Evolutionary conservation across 2,888 invertebrate species (phyloP).

Genomic region (Callinectes sapidus): DNA sequence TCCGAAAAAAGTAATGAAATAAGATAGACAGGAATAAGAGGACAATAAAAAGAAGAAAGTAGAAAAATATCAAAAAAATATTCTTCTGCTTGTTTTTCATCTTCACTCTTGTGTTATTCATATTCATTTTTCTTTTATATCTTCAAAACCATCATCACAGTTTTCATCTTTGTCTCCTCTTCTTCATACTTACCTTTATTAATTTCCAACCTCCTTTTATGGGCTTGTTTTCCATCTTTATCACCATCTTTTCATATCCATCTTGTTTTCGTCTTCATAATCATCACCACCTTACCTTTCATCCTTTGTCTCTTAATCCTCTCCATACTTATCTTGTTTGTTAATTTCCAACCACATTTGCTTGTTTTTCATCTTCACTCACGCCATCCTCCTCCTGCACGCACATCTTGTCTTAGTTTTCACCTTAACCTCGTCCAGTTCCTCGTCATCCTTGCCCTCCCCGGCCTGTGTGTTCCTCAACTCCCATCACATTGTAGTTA

Average conservation of each 20-base stretch:
- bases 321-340: background rate
- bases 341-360: too few relatives aligned
- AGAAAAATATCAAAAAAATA: background rate
- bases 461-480: background rate
- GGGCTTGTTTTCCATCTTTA: background rate
- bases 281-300: background rate
- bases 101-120: too few relatives aligned
- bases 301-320: too few relatives aligned
- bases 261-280: background rate
- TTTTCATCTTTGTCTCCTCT: too few relatives aligned
- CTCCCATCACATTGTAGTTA: background rate
- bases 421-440: background rate
- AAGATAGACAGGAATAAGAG: too few relatives aligned
- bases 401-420: too few relatives aligned
- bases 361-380: background rate
- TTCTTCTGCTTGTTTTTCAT: too few relatives aligned
- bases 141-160: too few relatives aligned
- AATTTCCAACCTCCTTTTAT: too few relatives aligned
- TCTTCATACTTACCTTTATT: too few relatives aligned
- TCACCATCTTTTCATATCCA: background rate
- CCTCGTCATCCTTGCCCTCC: background rate
- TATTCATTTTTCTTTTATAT: background rate
- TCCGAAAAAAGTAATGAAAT: too few relatives aligned
- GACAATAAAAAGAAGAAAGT: background rate
- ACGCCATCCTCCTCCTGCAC: background rate